A percentile compares a stretch with the other conserved stretches of the same genome.
These are phyloP conservation scores for Leptura quadrifasciata DNA, from an alignment of 2,888 invertebrate species.

Conservation along the genomic window DNA sequence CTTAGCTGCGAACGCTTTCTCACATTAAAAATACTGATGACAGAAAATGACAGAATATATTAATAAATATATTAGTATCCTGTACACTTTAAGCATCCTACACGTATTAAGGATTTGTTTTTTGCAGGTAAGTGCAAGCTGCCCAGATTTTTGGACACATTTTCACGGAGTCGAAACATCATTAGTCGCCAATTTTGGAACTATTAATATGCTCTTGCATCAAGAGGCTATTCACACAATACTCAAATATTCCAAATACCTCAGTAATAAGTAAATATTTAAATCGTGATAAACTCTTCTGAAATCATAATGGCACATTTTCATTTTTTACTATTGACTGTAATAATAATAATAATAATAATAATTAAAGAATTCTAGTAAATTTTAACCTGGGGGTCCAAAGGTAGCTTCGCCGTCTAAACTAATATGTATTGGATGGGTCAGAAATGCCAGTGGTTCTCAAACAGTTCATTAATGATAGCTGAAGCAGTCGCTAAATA, in stretches of 20 bases:
- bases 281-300: not conserved
- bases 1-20: no score
- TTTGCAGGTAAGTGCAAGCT: conserved; percentile 83
- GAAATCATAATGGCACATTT: not conserved
- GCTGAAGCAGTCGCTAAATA: no score
- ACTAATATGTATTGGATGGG: no score
- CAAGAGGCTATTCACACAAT: conserved; percentile 84
- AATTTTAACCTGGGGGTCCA: no score
- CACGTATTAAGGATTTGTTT: conserved; percentile 32
- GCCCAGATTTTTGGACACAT: conserved; percentile 88
- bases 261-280: conserved; percentile 77
- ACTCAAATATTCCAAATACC: conserved; percentile 81
- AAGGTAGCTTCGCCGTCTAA: no score
- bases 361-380: no score
- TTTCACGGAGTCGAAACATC: conserved; percentile 89
- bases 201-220: conserved; percentile 81
- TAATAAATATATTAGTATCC: no score
- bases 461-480: no score
- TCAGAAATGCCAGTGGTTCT: no score
- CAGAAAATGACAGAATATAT: no score
- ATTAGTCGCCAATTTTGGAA: conserved; percentile 82
- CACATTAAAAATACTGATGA: no score
- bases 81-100: not conserved
- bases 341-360: no score
- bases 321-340: not conserved